Conservation (phyloP, 2,113 vertebrate genomes). For the Pituophis catenifer region DNA sequence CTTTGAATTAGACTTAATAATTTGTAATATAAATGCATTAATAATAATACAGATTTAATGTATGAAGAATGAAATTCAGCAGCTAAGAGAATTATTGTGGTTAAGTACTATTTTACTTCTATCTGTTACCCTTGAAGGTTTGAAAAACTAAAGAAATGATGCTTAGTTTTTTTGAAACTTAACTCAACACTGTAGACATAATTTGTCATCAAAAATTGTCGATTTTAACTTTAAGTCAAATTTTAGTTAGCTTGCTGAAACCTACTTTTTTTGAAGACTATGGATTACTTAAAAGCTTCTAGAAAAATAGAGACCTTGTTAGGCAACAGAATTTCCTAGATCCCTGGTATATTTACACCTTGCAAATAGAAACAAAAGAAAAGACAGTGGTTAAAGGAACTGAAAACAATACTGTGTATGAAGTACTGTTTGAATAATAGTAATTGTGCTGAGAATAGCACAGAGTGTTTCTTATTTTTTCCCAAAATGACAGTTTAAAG, state of each 20-base stretch:
- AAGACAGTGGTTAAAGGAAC: not conserved
- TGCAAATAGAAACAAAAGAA: constrained; percentile 17
- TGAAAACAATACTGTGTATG: constrained; percentile 16
- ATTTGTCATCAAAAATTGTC: not conserved
- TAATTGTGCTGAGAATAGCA: not conserved
- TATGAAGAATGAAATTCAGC: not conserved
- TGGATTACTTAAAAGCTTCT: not conserved
- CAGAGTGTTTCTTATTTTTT: not conserved
- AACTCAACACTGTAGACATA: not conserved
- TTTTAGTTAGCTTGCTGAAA: not conserved
- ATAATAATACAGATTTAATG: not conserved
- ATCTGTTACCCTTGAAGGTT: not conserved
- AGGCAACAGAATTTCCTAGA: not conserved
- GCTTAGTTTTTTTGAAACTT: not conserved
- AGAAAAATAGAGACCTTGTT: not conserved
- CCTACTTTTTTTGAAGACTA: not conserved
- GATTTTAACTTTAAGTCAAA: not conserved
- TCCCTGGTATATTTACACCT: not conserved
- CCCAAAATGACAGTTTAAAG: constrained; percentile 6
- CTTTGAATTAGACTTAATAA: not conserved
- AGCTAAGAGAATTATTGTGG: not conserved
- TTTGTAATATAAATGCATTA: not conserved
- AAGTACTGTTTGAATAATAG: constrained; percentile 25
- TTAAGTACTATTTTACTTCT: not conserved
- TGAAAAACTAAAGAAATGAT: not conserved